Conservation (phyloP, 2,797 vertebrate species). For the Decapterus maruadsi region DNA sequence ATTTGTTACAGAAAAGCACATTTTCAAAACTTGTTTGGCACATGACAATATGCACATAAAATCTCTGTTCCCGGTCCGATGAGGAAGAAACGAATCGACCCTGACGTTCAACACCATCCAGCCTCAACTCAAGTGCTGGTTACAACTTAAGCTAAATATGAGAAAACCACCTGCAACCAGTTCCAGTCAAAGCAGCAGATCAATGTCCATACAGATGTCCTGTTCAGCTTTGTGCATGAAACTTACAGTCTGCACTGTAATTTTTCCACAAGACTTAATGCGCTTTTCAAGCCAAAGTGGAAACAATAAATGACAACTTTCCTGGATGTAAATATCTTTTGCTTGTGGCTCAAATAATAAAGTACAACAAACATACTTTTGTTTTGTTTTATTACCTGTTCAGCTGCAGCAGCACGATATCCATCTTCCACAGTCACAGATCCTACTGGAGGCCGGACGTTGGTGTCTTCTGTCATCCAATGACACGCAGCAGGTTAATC, state of each 20-base stretch:
- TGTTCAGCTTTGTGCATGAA: neutral
- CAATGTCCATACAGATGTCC: neutral
- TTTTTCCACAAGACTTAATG: neutral
- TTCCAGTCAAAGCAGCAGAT: neutral
- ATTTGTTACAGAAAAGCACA: too few species aligned
- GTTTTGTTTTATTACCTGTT: slow-evolving; percentile 12
- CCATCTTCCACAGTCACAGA: neutral
- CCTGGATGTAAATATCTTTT: neutral
- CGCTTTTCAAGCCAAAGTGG: neutral
- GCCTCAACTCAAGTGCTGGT: neutral
- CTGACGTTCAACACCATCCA: too few species aligned
- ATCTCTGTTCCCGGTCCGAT: neutral
- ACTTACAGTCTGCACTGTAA: neutral
- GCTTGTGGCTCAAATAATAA: neutral
- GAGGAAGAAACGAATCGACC: neutral
- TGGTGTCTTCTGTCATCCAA: neutral
- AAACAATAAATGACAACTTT: neutral
- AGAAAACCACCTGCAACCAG: slow-evolving; percentile 12
- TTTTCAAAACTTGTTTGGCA: neutral
- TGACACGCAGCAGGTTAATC: neutral
- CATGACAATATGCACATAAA: neutral
- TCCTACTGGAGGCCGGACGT: neutral
- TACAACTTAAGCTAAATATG: neutral
- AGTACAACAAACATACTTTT: neutral
- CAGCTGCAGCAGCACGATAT: neutral